Percentiles rank a stretch among this genome's conserved stretches.
phyloP scores from a whole-genome alignment of 2,888 invertebrate species.

The Pammene aurita region DNA sequence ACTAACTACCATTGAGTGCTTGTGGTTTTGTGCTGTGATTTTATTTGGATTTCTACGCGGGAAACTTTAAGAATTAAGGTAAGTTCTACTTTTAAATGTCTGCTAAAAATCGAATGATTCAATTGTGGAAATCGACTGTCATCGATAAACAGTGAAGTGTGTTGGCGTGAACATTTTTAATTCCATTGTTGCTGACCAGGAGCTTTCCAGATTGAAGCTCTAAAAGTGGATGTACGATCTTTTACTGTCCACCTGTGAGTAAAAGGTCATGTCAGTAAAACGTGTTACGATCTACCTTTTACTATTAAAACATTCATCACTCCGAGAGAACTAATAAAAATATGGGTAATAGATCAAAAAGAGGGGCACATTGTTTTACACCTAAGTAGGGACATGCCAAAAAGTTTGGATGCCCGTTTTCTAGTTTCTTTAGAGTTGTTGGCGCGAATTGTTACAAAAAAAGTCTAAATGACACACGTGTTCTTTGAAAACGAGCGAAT shows the following conservation, averaged over 20 bases:
- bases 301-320: conserved; percentile 2
- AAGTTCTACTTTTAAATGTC: conserved; percentile 6
- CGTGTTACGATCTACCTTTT: background rate
- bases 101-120: conserved; percentile 1
- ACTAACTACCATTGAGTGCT: conserved; percentile 20
- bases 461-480: too few relatives aligned
- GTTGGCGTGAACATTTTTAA: conserved; percentile 7
- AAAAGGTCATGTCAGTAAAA: conserved; percentile 13
- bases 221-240: conserved; percentile 10
- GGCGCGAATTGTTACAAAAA: too few relatives aligned
- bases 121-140: conserved; percentile 4
- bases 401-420: too few relatives aligned
- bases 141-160: conserved; percentile 1
- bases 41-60: conserved; percentile 39
- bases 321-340: too few relatives aligned
- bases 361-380: too few relatives aligned
- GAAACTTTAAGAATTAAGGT: conserved; percentile 43
- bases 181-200: conserved; percentile 4
- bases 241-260: conserved; percentile 20
- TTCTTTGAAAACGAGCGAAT: background rate
- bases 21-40: conserved; percentile 36
- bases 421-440: too few relatives aligned
- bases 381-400: too few relatives aligned
- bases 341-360: too few relatives aligned
- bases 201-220: conserved; percentile 13